These are phyloP conservation scores for Bombus difficillimus DNA, from an alignment of 1,140 invertebrate genomes.

Conservation along the genomic window DNA sequence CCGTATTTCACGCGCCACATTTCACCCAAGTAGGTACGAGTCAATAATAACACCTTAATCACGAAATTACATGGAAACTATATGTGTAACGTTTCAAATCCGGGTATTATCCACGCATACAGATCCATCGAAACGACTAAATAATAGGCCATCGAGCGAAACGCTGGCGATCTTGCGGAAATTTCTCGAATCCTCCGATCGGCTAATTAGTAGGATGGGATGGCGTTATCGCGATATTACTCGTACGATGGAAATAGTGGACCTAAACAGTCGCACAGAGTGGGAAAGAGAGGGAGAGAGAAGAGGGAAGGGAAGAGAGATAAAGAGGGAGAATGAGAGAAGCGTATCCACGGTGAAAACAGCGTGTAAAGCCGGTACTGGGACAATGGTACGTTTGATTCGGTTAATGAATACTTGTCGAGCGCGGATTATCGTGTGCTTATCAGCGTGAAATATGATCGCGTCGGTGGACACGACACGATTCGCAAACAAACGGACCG, in stretches of 20 bases:
- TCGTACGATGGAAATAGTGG: background rate
- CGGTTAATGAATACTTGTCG: slow-evolving; percentile 35
- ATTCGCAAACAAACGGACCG: slow-evolving; percentile 1
- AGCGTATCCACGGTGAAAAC: background rate
- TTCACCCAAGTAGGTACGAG: background rate
- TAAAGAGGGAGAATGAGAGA: background rate
- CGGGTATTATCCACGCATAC: background rate
- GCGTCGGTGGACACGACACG: background rate
- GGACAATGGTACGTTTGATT: slow-evolving; percentile 22
- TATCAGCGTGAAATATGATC: slow-evolving; percentile 28
- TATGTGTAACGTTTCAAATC: background rate
- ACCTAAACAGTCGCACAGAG: background rate
- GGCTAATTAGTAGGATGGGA: background rate
- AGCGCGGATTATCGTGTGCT: slow-evolving; percentile 12
- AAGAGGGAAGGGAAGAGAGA: background rate
- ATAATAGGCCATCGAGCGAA: background rate
- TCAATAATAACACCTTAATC: slow-evolving; percentile 4
- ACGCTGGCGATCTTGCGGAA: background rate
- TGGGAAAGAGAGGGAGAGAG: background rate
- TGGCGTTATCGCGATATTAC: slow-evolving; percentile 2
- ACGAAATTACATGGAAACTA: background rate
- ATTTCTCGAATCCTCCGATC: slow-evolving; percentile 7
- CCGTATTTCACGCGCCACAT: background rate
- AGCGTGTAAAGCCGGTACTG: background rate
- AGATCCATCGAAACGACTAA: background rate